Evolutionary conservation across 2,797 vertebrate genomes (phyloP).

Genomic region (Spea hammondii): DNA sequence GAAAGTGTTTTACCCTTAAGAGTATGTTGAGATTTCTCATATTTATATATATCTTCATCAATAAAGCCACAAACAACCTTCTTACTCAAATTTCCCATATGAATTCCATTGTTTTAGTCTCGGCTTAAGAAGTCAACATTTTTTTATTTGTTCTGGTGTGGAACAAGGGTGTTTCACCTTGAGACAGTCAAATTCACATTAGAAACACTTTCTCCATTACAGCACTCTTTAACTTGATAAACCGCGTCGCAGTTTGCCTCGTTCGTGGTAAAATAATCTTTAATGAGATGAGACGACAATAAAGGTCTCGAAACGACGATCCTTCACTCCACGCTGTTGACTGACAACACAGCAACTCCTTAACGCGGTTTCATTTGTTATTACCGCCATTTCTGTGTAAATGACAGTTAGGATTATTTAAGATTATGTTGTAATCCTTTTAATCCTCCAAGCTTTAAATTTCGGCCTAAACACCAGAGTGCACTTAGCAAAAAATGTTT

Average conservation of each 20-base stretch:
- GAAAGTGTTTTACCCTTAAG: too few relatives aligned
- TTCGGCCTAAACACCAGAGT: conserved; percentile 95
- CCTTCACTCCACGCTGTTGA: conserved; percentile 67
- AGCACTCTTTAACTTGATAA: too few relatives aligned
- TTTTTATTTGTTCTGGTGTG: too few relatives aligned
- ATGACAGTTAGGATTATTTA: conserved; percentile 98
- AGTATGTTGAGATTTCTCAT: too few relatives aligned
- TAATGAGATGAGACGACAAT: conserved; percentile 12
- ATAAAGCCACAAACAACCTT: too few relatives aligned
- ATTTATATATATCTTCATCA: too few relatives aligned
- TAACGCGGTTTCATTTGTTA: conserved; percentile 82
- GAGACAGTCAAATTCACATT: too few relatives aligned
- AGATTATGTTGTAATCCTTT: conserved; percentile 99
- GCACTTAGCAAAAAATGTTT: conserved; percentile 83
- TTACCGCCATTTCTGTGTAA: conserved; percentile 82
- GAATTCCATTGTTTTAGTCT: too few relatives aligned
- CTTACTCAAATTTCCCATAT: too few relatives aligned
- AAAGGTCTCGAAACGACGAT: conserved; percentile 42
- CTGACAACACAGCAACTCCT: conserved; percentile 86
- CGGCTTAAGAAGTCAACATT: too few relatives aligned
- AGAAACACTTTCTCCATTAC: too few relatives aligned
- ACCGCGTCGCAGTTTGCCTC: background rate
- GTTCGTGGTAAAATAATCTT: background rate
- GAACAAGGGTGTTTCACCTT: too few relatives aligned
- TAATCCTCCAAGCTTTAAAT: conserved; percentile 97